A percentile compares a stretch with the other conserved stretches of the same genome.
These are phyloP conservation scores for Magallana angulata DNA, from an alignment of 1,140 invertebrate species.

Conservation along the genomic window DNA sequence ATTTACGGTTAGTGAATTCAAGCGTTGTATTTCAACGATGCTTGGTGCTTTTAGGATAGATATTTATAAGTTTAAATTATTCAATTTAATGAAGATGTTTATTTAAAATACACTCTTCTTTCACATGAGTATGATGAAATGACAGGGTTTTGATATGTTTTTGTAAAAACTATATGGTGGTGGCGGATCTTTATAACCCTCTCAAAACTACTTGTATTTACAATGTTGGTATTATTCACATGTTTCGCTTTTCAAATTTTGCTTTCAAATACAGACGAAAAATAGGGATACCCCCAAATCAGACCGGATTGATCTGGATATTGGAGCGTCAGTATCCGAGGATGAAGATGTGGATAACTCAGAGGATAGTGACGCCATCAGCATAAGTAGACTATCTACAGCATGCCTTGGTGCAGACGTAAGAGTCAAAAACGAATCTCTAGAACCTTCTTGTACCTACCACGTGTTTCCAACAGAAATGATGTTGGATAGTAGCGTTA, in stretches of 20 bases:
- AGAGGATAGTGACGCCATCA: conserved; percentile 54
- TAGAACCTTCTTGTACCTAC: conserved; percentile 61
- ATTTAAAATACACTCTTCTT: too few relatives aligned
- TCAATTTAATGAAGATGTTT: too few relatives aligned
- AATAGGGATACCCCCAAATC: conserved; percentile 1
- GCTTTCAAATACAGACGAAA: conserved; percentile 26
- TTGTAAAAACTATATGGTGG: conserved; percentile 38
- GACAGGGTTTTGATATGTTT: conserved; percentile 24
- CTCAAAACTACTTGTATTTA: not conserved
- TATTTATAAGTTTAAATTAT: too few relatives aligned
- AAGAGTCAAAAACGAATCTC: conserved; percentile 45
- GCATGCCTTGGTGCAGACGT: conserved; percentile 59
- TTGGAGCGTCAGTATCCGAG: conserved; percentile 24
- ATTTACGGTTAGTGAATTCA: too few relatives aligned
- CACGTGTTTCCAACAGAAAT: conserved; percentile 59
- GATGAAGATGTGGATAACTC: conserved; percentile 35
- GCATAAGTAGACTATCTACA: conserved; percentile 58
- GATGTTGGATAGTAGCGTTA: conserved; percentile 39
- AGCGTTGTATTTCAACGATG: too few relatives aligned
- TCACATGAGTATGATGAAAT: too few relatives aligned
- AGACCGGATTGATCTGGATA: conserved; percentile 11
- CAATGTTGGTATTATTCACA: conserved; percentile 15
- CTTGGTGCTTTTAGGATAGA: too few relatives aligned
- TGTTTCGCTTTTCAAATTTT: conserved; percentile 28
- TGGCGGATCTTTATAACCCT: conserved; percentile 1